Percentiles rank a stretch among this genome's conserved stretches.
These are phyloP conservation scores for Lucinisca nassula DNA, from an alignment of 2,888 invertebrate species.

Conservation along the genomic window DNA sequence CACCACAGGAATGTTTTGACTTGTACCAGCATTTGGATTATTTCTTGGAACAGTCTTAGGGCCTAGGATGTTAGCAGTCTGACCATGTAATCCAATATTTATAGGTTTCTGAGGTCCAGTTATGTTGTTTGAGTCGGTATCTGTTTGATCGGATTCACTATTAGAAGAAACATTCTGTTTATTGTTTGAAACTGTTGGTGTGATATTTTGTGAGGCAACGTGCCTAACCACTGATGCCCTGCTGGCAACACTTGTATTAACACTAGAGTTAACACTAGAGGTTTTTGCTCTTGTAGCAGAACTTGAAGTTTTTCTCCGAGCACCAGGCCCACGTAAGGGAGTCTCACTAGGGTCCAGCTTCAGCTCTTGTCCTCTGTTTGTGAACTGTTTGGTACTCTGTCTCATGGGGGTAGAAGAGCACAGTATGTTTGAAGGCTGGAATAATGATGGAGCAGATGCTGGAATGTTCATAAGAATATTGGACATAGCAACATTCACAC, in stretches of 20 bases:
- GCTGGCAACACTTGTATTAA: slow-evolving; percentile 51
- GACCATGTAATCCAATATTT: neutral
- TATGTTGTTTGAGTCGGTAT: slow-evolving; percentile 81
- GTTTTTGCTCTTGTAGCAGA: slow-evolving; percentile 37
- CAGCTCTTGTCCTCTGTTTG: slow-evolving; percentile 66
- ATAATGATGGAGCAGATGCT: slow-evolving; percentile 80
- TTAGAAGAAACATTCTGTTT: slow-evolving; percentile 66
- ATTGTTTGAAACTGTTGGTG: slow-evolving; percentile 16
- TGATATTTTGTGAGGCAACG: slow-evolving; percentile 26
- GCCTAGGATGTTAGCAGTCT: neutral
- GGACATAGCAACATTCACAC: slow-evolving; percentile 74
- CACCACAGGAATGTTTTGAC: slow-evolving; percentile 73
- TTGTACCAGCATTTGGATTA: neutral
- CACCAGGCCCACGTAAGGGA: slow-evolving; percentile 81
- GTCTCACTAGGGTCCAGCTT: slow-evolving; percentile 80
- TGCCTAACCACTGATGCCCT: slow-evolving; percentile 46
- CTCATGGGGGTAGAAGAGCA: slow-evolving; percentile 84
- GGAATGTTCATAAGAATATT: slow-evolving; percentile 84
- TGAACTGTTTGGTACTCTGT: slow-evolving; percentile 66
- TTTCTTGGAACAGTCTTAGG: neutral
- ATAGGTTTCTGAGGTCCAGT: slow-evolving; percentile 72
- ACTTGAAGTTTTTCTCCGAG: slow-evolving; percentile 72
- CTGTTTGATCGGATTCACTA: slow-evolving; percentile 79
- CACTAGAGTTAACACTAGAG: slow-evolving; percentile 9
- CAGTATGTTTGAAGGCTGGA: slow-evolving; percentile 83